Evolutionary conservation across 92 coral and sea anemone species (phyloP).

Genomic region (Siderastrea siderea): DNA sequence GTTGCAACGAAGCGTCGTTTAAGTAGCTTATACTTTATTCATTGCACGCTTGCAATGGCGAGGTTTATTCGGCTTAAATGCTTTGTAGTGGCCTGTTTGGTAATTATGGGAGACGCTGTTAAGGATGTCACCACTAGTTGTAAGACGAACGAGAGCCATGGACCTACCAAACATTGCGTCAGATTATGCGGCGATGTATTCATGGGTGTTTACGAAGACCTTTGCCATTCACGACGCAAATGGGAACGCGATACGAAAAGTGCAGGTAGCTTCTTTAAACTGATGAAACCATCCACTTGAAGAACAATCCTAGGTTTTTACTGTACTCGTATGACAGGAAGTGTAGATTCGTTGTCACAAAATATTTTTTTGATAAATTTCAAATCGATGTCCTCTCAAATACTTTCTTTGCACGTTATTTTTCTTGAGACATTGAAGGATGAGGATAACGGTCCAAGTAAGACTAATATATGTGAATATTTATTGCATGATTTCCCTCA

Average conservation of each 20-base stretch:
- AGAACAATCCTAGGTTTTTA: no score
- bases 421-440: no score
- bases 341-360: no score
- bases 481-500: no score
- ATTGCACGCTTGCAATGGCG: neutral
- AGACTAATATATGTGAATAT: no score
- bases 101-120: neutral
- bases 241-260: neutral
- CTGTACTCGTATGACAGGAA: no score
- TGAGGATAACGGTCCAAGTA: no score
- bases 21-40: no score
- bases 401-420: no score
- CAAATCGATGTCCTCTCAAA: no score
- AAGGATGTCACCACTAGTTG: neutral
- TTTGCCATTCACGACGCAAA: neutral
- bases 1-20: no score
- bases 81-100: neutral
- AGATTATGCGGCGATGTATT: neutral
- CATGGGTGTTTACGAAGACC: neutral
- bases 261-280: neutral
- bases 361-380: no score
- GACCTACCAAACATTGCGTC: neutral
- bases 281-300: neutral
- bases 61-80: neutral
- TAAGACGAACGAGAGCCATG: neutral